These are phyloP conservation scores for Carettochelys insculpta DNA, from an alignment of 2,113 vertebrate genomes.

Conservation along the genomic window DNA sequence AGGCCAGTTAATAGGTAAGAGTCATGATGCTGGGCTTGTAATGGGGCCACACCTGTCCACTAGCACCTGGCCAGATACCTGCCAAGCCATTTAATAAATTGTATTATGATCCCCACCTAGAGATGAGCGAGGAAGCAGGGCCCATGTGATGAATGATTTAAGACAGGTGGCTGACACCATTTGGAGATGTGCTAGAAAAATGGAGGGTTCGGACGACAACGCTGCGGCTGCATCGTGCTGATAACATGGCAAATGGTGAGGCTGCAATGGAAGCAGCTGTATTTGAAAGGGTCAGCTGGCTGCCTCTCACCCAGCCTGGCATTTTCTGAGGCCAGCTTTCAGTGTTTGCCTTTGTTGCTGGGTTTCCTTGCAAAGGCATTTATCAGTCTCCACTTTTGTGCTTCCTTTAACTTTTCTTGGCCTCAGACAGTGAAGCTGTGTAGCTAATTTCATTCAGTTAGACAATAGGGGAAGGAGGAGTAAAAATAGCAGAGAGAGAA, in stretches of 20 bases:
- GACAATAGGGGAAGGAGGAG: not conserved
- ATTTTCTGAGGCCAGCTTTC: not conserved
- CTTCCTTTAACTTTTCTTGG: conserved; percentile 60
- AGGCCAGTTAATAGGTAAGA: not conserved
- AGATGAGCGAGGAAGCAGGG: not conserved
- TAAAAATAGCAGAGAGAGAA: conserved; percentile 4
- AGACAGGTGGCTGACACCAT: not conserved
- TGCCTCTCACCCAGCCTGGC: not conserved
- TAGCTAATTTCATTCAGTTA: conserved; percentile 58
- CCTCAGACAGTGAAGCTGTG: conserved; percentile 37
- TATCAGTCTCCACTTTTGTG: not conserved
- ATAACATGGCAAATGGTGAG: not conserved
- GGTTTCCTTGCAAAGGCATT: not conserved
- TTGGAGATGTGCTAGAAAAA: not conserved
- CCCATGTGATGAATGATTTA: not conserved
- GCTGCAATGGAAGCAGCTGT: rapidly evolving
- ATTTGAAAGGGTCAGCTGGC: rapidly evolving
- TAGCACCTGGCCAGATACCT: not conserved
- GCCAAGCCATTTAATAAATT: rapidly evolving
- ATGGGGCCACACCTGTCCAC: not conserved
- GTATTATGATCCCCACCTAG: not conserved
- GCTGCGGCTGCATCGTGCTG: rapidly evolving
- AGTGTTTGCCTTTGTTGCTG: not conserved
- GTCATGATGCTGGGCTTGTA: not conserved
- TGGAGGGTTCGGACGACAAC: rapidly evolving